Percentiles rank a stretch among this genome's conserved stretches.
Evolutionary conservation across 1,140 invertebrate species (phyloP).

Genomic region (Nasonia longicornis): DNA sequence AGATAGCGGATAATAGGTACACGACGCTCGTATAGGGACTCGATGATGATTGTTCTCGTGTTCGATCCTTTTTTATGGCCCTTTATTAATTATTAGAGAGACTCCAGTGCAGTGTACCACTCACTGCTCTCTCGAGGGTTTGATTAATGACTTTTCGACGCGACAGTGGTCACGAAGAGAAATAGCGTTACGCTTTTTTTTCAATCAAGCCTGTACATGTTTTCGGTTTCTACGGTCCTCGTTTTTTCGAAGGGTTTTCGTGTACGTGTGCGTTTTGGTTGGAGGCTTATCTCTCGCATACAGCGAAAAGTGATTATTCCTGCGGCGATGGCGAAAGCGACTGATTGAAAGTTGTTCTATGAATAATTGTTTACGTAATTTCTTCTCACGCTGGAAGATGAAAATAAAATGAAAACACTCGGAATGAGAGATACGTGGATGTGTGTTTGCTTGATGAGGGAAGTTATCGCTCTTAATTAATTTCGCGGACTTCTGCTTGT

Average conservation of each 20-base stretch:
- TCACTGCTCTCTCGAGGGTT: background rate
- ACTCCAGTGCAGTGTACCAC: background rate
- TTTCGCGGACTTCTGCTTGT: background rate
- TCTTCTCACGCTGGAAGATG: background rate
- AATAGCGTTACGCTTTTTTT: background rate
- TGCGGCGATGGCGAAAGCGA: background rate
- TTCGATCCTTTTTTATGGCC: background rate
- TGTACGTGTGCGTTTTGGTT: background rate
- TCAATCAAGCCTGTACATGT: conserved; percentile 36
- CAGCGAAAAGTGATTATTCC: conserved; percentile 15
- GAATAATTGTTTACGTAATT: conserved; percentile 23
- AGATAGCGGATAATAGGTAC: conserved; percentile 24
- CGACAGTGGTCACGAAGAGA: background rate
- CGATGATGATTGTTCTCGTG: conserved; percentile 25
- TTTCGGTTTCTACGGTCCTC: background rate
- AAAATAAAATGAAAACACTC: background rate
- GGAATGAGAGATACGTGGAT: too few relatives aligned
- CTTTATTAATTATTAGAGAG: background rate
- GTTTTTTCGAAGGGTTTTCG: background rate
- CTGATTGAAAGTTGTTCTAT: background rate
- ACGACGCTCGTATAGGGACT: background rate
- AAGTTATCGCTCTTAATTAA: conserved; percentile 24
- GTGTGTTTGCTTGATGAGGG: background rate
- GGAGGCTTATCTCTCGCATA: conserved; percentile 5
- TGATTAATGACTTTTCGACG: conserved; percentile 39